Evolutionary conservation across 2,113 vertebrate genomes (phyloP).

Genomic region (Sphyrna mokarran): DNA sequence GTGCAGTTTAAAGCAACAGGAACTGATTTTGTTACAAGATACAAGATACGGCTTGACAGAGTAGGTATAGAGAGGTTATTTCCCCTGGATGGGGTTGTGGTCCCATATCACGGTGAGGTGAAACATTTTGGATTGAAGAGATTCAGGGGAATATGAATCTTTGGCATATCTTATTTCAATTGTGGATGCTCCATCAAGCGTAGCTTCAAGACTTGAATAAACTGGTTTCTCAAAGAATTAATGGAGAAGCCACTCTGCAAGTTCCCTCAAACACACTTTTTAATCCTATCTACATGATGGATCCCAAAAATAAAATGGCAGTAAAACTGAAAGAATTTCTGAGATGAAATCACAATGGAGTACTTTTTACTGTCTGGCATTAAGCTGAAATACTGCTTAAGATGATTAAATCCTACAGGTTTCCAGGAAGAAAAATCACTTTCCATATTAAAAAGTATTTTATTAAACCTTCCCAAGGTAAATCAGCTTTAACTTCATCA

Average conservation of each 20-base stretch:
- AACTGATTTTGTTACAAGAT: not conserved
- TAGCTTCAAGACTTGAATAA: not conserved
- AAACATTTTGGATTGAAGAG: not conserved
- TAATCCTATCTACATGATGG: not conserved
- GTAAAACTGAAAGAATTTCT: not conserved
- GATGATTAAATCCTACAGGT: constrained; percentile 8
- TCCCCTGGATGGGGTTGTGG: not conserved
- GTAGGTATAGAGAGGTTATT: not conserved
- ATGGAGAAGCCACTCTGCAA: not conserved
- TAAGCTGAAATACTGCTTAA: not conserved
- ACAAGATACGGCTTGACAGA: too few relatives aligned
- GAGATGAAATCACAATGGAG: not conserved
- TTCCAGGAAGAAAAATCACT: constrained; percentile 22
- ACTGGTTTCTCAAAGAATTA: not conserved
- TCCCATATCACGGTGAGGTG: not conserved
- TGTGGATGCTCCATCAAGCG: not conserved
- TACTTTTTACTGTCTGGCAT: not conserved
- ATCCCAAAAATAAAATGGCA: not conserved
- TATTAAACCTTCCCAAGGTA: not conserved
- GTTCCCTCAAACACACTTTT: constrained; percentile 11
- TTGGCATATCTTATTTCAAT: not conserved
- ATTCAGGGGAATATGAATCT: not conserved
- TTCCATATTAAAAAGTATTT: constrained; percentile 19
- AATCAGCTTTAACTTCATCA: constrained; percentile 21
- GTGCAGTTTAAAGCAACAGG: too few relatives aligned